Percentiles rank a stretch among this genome's conserved stretches.
These are phyloP conservation scores for Myotis planiceps DNA, from an alignment of 2,797 vertebrate species.

Conservation along the genomic window DNA sequence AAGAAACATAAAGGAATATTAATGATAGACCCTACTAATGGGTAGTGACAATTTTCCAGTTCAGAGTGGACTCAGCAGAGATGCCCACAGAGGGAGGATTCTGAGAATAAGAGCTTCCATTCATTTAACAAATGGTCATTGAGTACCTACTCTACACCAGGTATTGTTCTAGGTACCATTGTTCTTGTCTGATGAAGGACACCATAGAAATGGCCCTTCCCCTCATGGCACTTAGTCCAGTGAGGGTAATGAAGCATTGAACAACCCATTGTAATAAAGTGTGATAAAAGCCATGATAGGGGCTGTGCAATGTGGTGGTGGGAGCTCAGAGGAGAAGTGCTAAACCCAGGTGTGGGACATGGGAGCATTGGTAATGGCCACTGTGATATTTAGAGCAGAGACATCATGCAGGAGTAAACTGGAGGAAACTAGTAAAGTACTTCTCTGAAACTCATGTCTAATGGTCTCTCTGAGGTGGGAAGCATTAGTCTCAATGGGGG, in stretches of 20 bases:
- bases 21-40: background rate
- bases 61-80: background rate
- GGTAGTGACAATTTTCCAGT: background rate
- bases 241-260: background rate
- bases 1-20: conserved; percentile 10
- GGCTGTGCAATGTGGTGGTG: background rate
- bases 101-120: background rate
- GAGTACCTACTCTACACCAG: background rate
- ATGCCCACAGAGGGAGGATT: background rate
- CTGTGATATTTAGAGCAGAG: background rate
- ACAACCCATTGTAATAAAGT: background rate
- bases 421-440: background rate
- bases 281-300: background rate
- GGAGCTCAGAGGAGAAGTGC: background rate
- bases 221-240: background rate
- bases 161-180: background rate
- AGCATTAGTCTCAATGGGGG: background rate
- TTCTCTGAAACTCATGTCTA: background rate
- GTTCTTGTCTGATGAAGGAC: background rate
- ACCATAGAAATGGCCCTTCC: background rate
- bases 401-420: background rate
- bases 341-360: background rate
- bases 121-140: background rate
- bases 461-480: background rate
- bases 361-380: background rate